Conservation (phyloP, 2,888 invertebrate genomes). For the Heliconius erato region DNA sequence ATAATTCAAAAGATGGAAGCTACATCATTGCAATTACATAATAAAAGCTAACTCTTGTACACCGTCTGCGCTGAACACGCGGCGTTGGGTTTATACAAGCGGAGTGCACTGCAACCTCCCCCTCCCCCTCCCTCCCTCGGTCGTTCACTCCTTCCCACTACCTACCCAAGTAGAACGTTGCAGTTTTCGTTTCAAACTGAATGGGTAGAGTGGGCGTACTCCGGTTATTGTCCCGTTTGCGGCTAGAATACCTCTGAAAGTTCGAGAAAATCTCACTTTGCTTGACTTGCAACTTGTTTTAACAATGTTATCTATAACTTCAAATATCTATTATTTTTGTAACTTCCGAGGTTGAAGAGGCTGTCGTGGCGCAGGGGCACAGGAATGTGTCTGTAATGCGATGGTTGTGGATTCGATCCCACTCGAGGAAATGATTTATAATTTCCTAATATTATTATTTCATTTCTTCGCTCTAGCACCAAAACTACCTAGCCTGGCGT, state of each 20-base stretch:
- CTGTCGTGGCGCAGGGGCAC: too few species aligned
- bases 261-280: constrained; percentile 24
- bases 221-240: constrained; percentile 59
- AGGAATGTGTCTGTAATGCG: too few species aligned
- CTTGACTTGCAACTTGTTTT: neutral
- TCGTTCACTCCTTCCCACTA: constrained; percentile 72
- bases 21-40: constrained; percentile 46
- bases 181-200: constrained; percentile 72
- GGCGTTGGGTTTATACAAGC: constrained; percentile 75
- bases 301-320: neutral
- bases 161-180: constrained; percentile 62
- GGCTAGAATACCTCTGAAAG: constrained; percentile 51
- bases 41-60: constrained; percentile 56
- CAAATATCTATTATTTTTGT: too few species aligned
- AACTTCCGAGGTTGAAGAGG: too few species aligned
- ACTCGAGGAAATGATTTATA: too few species aligned
- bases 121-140: constrained; percentile 61
- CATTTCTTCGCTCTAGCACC: too few species aligned
- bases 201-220: constrained; percentile 70
- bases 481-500: too few species aligned
- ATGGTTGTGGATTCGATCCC: too few species aligned
- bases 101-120: constrained; percentile 67
- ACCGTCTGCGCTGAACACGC: constrained; percentile 57
- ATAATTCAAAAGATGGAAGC: constrained; percentile 31
- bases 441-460: too few species aligned